Conservation (phyloP, 2,888 invertebrate genomes). For the Herminia tarsipennalis region DNA sequence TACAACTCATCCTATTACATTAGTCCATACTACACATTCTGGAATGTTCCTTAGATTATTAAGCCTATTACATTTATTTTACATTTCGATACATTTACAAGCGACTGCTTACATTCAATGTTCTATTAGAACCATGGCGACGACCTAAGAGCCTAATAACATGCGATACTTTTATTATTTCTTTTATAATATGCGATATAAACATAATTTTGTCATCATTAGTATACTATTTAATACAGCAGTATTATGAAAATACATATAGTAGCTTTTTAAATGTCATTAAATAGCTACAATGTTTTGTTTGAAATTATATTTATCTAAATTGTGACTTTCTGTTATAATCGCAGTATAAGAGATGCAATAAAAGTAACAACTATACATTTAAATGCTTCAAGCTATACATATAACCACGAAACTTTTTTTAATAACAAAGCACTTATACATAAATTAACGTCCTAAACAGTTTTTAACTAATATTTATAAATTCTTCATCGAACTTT, state of each 20-base stretch:
- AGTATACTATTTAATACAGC: too few species aligned
- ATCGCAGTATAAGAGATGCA: not conserved
- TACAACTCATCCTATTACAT: too few species aligned
- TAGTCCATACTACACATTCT: constrained; percentile 22
- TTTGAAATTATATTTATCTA: too few species aligned
- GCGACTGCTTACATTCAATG: constrained; percentile 1
- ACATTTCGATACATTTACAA: constrained; percentile 25
- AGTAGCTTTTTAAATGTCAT: too few species aligned
- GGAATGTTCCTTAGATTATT: constrained; percentile 42
- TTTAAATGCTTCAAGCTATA: constrained; percentile 23
- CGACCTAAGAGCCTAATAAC: not conserved
- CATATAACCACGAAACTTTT: not conserved
- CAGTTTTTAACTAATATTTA: constrained; percentile 3
- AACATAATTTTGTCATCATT: too few species aligned
- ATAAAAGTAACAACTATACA: not conserved
- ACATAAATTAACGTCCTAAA: not conserved
- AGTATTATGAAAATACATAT: too few species aligned
- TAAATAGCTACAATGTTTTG: too few species aligned
- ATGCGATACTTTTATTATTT: not conserved
- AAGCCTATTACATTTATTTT: constrained; percentile 30
- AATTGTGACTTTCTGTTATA: not conserved
- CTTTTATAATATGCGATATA: too few species aligned
- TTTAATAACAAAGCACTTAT: constrained; percentile 1
- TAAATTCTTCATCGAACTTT: constrained; percentile 12
- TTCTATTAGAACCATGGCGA: not conserved